A percentile compares a stretch with the other conserved stretches of the same genome.
Evolutionary conservation across 2,797 vertebrate genomes (phyloP).

Genomic region (Muscicapa comitata): DNA sequence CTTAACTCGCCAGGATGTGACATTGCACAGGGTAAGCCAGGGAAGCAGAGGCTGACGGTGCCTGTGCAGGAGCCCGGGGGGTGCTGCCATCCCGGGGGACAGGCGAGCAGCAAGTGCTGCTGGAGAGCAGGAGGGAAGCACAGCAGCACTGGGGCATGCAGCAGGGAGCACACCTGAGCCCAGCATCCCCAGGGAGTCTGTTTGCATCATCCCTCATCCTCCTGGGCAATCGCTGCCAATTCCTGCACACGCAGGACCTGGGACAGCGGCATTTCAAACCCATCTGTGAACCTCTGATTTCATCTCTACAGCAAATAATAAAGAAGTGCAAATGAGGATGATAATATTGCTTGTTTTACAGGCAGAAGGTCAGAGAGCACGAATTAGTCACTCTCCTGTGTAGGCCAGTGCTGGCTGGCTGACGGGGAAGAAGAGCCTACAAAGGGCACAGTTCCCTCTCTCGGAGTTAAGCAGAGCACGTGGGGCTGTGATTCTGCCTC

Average conservation of each 20-base stretch:
- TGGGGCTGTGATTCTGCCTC: not conserved
- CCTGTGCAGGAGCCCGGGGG: not conserved
- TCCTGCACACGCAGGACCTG: not conserved
- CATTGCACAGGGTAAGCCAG: not conserved
- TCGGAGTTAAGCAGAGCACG: not conserved
- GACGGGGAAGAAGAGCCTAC: not conserved
- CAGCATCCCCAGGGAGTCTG: fast-evolving
- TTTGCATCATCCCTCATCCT: not conserved
- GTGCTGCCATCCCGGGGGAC: not conserved
- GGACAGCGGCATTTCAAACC: not conserved
- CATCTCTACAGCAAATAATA: not conserved
- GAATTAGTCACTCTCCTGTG: conserved; percentile 29
- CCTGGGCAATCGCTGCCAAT: not conserved
- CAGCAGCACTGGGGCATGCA: not conserved
- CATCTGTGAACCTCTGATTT: not conserved
- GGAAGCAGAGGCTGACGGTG: fast-evolving
- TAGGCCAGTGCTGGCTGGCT: not conserved
- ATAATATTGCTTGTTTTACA: conserved; percentile 49
- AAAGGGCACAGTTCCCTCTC: not conserved
- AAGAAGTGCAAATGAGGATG: conserved; percentile 48
- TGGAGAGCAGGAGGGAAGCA: not conserved
- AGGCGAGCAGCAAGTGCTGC: not conserved
- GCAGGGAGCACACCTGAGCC: not conserved
- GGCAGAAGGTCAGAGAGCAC: conserved; percentile 39
- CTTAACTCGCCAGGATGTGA: not conserved